phyloP scores from a whole-genome alignment of 2,888 invertebrate species.

The Miltochrista miniata region DNA sequence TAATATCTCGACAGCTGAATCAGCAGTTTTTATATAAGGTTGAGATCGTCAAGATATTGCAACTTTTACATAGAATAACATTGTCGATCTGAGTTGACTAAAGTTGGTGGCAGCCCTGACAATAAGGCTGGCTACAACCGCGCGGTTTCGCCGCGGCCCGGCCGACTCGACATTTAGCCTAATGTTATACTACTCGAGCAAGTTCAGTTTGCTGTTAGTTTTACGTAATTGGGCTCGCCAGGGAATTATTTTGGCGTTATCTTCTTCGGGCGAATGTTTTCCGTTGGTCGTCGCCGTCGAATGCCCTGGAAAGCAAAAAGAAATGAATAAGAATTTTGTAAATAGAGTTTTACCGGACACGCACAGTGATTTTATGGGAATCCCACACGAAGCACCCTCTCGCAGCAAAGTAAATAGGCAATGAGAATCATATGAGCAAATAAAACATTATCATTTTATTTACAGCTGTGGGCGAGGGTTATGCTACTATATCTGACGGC shows the following conservation, averaged over 20 bases:
- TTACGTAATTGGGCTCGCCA: conserved; percentile 95
- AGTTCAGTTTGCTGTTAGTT: conserved; percentile 94
- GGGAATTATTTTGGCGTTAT: conserved; percentile 90
- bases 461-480: no score
- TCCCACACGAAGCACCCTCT: no score
- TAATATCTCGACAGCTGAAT: no score
- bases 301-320: conserved; percentile 54
- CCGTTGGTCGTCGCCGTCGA: conserved; percentile 63
- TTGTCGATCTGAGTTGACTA: conserved; percentile 29
- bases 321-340: no score
- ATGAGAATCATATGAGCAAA: no score
- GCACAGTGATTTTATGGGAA: no score
- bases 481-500: no score
- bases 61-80: neutral
- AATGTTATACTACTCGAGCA: conserved; percentile 84
- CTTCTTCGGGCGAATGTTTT: conserved; percentile 78
- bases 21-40: no score
- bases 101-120: conserved; percentile 15
- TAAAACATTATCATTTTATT: no score
- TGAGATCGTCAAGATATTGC: no score
- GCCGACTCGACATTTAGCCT: conserved; percentile 5
- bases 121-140: conserved; percentile 21
- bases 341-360: no score
- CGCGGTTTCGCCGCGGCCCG: conserved; percentile 30
- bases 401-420: no score